phyloP scores from a whole-genome alignment of 1,140 invertebrate species.

The Polypedilum pembai region DNA sequence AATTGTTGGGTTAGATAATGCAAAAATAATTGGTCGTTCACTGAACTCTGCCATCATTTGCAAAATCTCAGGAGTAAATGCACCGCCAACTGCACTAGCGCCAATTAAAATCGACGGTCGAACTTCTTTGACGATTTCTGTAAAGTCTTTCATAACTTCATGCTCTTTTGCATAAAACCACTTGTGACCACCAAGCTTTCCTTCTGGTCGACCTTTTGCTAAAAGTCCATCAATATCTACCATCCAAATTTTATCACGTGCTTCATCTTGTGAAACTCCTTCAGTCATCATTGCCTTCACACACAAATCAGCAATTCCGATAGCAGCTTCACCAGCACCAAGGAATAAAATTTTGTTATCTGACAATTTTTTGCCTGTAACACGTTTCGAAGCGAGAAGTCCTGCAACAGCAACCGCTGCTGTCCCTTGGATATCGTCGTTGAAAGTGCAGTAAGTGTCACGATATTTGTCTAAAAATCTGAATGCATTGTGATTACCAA shows the following conservation, averaged over 20 bases:
- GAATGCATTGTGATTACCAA: constrained; percentile 90
- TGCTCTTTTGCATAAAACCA: constrained; percentile 75
- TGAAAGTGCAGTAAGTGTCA: constrained; percentile 86
- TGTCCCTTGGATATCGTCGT: constrained; percentile 96
- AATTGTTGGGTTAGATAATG: constrained; percentile 90
- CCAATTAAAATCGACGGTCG: constrained; percentile 62
- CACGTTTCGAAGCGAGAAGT: constrained; percentile 68
- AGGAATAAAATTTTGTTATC: constrained; percentile 84
- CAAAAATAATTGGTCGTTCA: constrained; percentile 85
- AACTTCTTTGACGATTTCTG: constrained; percentile 69
- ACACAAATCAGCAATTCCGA: constrained; percentile 79
- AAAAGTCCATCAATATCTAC: constrained; percentile 77
- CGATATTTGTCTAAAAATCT: constrained; percentile 82
- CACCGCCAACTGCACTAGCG: constrained; percentile 77
- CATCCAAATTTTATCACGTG: constrained; percentile 79
- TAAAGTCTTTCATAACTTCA: constrained; percentile 64
- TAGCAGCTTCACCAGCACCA: constrained; percentile 85
- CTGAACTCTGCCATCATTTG: constrained; percentile 79
- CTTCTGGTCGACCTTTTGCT: constrained; percentile 63
- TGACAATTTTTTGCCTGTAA: constrained; percentile 68
- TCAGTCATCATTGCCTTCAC: constrained; percentile 81
- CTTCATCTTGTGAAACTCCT: constrained; percentile 59
- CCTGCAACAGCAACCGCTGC: constrained; percentile 89
- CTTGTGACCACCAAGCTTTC: constrained; percentile 68
- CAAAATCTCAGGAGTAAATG: constrained; percentile 81